Evolutionary conservation across 2,797 vertebrate species (phyloP), one percentile per base, ranked within the genome.

Genomic region (Hypotaenidia okinawae): DNA sequence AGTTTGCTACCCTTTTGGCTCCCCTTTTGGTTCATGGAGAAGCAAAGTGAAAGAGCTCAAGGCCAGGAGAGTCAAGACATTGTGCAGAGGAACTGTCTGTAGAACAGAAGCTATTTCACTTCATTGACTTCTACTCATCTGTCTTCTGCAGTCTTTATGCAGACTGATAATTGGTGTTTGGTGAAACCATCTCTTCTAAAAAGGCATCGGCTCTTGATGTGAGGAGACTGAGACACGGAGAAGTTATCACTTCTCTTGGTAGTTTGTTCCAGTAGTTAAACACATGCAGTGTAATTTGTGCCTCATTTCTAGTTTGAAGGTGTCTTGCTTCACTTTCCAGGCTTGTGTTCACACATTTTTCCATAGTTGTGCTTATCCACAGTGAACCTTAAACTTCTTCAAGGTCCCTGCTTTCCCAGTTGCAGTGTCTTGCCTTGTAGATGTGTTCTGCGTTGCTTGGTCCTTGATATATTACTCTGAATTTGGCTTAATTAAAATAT

Each of bases 181-280:
- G 74, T 78, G 41, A 83, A 95, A 84, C 57, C 15, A 9, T 30
- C 23, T 67, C 67, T 89, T 91, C 72, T 49, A 30, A 61, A 85
- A 91, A 79, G 47, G n/a, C 59, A 76, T 63, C n/a, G 37, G 0
- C 45, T 25, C 41, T 73, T 78, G 33, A 81, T 39, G 27, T 78
- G 74, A 95, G 54, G 28, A 92, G 25, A 67, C 63, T 59, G 64
- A 77, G 43, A 87, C 43, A 72, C 30, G 33, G 61, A 92, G 54
- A 84, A 81, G 63, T 78, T 89, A 69, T 54, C 78, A 72, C 54
- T 81, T 78, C 43, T 75, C 47, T 49, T 75, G 30, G 67, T 84
- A 82, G 59, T 90, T 95, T 93, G 51, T 93, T 93, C 83, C 73
- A 81, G 59, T 81, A 83, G 69, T 84, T 88, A 86, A 96, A 85